These are phyloP conservation scores for Homalodisca vitripennis DNA, from an alignment of 1,140 invertebrate genomes.

Conservation along the genomic window DNA sequence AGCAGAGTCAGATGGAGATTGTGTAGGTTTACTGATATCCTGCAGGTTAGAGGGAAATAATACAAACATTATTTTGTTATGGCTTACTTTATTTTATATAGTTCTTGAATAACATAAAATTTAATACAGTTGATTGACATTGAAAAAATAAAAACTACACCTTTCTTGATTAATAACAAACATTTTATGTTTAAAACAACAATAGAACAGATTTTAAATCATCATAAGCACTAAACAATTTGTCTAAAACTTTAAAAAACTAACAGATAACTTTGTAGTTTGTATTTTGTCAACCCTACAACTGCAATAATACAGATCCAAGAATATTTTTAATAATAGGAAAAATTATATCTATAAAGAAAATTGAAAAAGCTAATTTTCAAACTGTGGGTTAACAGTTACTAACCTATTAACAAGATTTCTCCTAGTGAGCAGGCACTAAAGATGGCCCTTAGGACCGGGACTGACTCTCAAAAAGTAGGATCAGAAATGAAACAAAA, in stretches of 20 bases:
- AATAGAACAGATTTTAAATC: no score
- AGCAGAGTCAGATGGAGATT: no score
- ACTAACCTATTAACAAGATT: conserved; percentile 13
- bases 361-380: background rate
- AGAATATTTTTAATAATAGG: background rate
- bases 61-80: no score
- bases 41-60: no score
- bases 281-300: background rate
- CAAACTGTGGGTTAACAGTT: conserved; percentile 5
- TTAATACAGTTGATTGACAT: no score
- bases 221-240: no score
- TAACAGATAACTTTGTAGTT: background rate
- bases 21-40: no score
- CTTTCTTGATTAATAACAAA: no score
- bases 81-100: no score
- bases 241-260: background rate
- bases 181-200: no score
- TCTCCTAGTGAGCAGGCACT: conserved; percentile 20
- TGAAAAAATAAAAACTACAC: no score
- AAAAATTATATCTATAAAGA: background rate
- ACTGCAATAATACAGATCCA: background rate
- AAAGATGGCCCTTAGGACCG: background rate
- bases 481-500: conserved; percentile 17
- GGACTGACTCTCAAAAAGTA: conserved; percentile 17
- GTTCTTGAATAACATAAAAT: no score